Conservation (phyloP, 2,113 vertebrate species). For the Nansenia antarctica region DNA sequence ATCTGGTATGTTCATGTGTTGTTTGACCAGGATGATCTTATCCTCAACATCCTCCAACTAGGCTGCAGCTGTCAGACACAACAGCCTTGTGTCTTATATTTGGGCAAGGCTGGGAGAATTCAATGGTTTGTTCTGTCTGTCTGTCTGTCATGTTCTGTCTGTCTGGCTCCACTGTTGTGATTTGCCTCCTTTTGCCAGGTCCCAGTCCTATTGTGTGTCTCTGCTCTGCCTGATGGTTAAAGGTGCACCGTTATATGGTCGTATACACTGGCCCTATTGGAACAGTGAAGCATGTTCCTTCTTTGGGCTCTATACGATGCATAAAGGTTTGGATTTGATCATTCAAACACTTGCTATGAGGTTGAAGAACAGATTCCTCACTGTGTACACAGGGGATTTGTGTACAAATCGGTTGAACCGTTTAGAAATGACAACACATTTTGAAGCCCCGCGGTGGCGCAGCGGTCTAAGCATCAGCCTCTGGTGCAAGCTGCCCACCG, state of each 20-base stretch:
- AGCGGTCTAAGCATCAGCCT: too few relatives aligned
- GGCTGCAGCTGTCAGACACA: conserved; percentile 31
- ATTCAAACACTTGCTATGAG: too few relatives aligned
- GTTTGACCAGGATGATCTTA: background rate
- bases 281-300: too few relatives aligned
- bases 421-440: too few relatives aligned
- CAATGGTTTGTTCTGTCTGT: conserved; percentile 42
- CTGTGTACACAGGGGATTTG: too few relatives aligned
- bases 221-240: conserved; percentile 54
- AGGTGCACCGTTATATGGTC: conserved; percentile 38
- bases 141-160: conserved; percentile 52
- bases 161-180: conserved; percentile 40
- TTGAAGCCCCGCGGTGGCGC: too few relatives aligned
- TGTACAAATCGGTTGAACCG: too few relatives aligned
- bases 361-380: too few relatives aligned
- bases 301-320: too few relatives aligned
- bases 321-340: too few relatives aligned
- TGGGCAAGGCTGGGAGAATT: conserved; percentile 29
- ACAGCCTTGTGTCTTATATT: conserved; percentile 5
- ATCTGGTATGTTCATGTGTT: background rate
- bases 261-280: conserved; percentile 58
- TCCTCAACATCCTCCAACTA: background rate
- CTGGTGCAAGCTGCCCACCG: too few relatives aligned
- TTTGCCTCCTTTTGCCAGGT: conserved; percentile 40
- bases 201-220: conserved; percentile 41